Conservation (phyloP, 2,888 invertebrate species). For the Idaea dimidiata region DNA sequence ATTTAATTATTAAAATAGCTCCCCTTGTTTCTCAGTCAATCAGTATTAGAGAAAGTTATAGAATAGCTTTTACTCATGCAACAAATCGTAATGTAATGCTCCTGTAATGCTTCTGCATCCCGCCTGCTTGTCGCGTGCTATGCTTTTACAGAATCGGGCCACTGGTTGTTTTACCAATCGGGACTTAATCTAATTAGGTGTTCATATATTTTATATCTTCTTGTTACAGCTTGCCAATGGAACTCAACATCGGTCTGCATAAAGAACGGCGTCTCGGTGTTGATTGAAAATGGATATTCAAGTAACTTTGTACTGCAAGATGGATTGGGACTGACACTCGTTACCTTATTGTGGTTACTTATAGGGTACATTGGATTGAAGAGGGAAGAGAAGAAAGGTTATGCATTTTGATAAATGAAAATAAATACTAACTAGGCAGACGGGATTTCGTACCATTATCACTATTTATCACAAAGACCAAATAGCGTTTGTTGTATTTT, state of each 20-base stretch:
- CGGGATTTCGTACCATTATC: not conserved
- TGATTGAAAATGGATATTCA: slow-evolving; percentile 62
- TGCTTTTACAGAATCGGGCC: no score
- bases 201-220: no score
- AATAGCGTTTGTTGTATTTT: not conserved
- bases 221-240: slow-evolving; percentile 57
- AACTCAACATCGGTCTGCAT: slow-evolving; percentile 54
- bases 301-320: slow-evolving; percentile 53
- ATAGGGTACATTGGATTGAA: slow-evolving; percentile 62
- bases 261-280: slow-evolving; percentile 54
- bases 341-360: slow-evolving; percentile 56
- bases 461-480: no score
- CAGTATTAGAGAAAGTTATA: no score
- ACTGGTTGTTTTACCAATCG: no score
- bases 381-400: slow-evolving; percentile 66
- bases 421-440: not conserved
- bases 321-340: slow-evolving; percentile 47
- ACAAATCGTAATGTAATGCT: no score
- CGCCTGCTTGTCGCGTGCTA: no score
- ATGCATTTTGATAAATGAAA: slow-evolving; percentile 48
- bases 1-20: no score
- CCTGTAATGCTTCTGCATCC: no score
- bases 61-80: no score
- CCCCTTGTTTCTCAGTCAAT: no score
- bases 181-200: no score